Percentiles rank a stretch among this genome's conserved stretches.
Evolutionary conservation across 2,113 vertebrate genomes (phyloP).

Genomic region (Bubo blakistoni): DNA sequence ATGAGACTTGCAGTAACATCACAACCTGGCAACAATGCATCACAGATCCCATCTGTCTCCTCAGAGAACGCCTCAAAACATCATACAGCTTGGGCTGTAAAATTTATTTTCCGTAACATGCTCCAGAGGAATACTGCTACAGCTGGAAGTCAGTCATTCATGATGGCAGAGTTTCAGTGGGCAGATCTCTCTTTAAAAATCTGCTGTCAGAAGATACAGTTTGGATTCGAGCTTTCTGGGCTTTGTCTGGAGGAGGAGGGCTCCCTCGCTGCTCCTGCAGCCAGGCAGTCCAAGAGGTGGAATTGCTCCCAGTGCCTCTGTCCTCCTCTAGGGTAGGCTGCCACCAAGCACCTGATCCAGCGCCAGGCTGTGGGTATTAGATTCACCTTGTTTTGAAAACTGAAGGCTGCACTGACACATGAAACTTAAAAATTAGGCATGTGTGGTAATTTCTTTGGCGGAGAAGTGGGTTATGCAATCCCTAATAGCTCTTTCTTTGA

Average conservation of each 20-base stretch:
- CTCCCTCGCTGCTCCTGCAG: accelerated
- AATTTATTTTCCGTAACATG: background rate
- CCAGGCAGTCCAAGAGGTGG: background rate
- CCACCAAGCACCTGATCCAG: background rate
- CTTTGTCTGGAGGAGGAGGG: background rate
- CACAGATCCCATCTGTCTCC: background rate
- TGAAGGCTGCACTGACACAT: background rate
- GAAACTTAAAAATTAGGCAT: background rate
- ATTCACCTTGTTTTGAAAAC: background rate
- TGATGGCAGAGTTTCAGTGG: background rate
- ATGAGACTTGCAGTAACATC: background rate
- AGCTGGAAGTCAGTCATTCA: background rate
- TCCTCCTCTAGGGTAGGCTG: background rate
- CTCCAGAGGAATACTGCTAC: background rate
- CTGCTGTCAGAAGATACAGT: background rate
- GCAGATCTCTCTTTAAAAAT: background rate
- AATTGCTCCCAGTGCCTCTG: background rate
- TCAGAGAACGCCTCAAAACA: background rate
- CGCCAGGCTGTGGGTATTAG: background rate
- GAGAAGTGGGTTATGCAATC: background rate
- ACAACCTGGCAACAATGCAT: background rate
- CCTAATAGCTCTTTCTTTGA: background rate
- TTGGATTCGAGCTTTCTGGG: background rate
- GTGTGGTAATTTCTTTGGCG: background rate
- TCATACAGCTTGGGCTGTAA: background rate